A percentile compares a stretch with the other conserved stretches of the same genome.
These are phyloP conservation scores for Oostethus manadensis DNA, from an alignment of 2,113 vertebrate species.

Conservation along the genomic window DNA sequence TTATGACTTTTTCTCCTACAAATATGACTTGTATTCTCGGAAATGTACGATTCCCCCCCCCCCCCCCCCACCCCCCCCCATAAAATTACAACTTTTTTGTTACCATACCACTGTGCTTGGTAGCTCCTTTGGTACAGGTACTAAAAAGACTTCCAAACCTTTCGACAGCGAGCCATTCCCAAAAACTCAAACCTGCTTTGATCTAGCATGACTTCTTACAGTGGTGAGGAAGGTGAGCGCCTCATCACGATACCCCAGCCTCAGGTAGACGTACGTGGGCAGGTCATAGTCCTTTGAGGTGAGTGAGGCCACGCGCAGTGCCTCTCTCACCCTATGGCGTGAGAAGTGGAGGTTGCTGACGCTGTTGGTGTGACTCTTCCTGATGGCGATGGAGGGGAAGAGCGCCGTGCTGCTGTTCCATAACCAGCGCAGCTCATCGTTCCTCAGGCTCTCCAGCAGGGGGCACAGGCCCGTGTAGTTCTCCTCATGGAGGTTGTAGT, in stretches of 20 bases:
- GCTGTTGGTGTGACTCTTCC: constrained; percentile 65
- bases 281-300: constrained; percentile 67
- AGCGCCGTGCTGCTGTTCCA: constrained; percentile 78
- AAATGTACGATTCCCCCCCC: too few relatives aligned
- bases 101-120: not conserved
- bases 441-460: constrained; percentile 71
- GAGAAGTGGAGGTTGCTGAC: constrained; percentile 71
- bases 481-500: constrained; percentile 72
- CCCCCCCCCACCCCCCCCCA: too few relatives aligned
- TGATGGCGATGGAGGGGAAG: constrained; percentile 72
- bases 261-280: constrained; percentile 75
- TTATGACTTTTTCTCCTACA: too few relatives aligned
- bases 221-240: constrained; percentile 73
- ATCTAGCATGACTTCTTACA: constrained; percentile 49
- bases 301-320: constrained; percentile 70
- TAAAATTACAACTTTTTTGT: too few relatives aligned
- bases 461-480: constrained; percentile 76
- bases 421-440: constrained; percentile 78
- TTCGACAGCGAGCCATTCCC: too few relatives aligned
- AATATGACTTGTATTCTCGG: too few relatives aligned
- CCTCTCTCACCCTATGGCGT: constrained; percentile 72
- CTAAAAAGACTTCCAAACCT: too few relatives aligned
- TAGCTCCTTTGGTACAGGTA: not conserved
- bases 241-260: constrained; percentile 74
- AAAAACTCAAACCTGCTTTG: too few relatives aligned